phyloP scores from a whole-genome alignment of 2,888 invertebrate genomes.

The Hyles lineata region DNA sequence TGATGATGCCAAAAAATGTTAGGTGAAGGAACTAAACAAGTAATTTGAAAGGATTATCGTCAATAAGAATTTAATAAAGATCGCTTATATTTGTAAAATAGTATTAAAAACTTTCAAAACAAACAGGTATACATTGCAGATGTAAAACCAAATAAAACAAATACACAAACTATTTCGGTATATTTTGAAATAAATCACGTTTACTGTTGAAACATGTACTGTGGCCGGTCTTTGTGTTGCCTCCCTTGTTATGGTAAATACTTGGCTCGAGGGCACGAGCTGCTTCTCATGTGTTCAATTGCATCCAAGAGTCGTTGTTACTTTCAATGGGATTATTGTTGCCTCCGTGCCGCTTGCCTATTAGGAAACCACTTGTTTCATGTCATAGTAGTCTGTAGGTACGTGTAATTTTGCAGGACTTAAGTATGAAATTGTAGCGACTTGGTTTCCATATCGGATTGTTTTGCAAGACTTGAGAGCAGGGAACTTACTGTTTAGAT shows the following conservation, averaged over 20 bases:
- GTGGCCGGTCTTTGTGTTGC: slow-evolving; percentile 41
- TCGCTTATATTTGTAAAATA: background rate
- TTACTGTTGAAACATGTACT: slow-evolving; percentile 28
- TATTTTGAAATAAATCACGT: slow-evolving; percentile 25
- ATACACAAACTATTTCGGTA: slow-evolving; percentile 2
- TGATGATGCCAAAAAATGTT: too few species aligned
- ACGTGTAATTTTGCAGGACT: background rate
- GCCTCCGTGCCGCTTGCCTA: slow-evolving; percentile 34
- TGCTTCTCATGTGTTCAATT: slow-evolving; percentile 36
- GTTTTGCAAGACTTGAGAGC: background rate
- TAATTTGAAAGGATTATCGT: too few species aligned
- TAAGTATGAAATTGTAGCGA: background rate
- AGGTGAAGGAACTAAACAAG: too few species aligned
- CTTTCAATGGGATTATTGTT: slow-evolving; percentile 58
- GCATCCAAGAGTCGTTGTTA: slow-evolving; percentile 30
- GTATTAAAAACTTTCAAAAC: background rate
- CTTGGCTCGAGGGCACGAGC: slow-evolving; percentile 59
- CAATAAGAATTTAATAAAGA: too few species aligned
- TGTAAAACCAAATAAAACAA: background rate
- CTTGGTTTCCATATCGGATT: background rate
- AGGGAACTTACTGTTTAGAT: background rate
- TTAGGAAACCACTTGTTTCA: slow-evolving; percentile 22
- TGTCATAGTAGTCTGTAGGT: slow-evolving; percentile 6
- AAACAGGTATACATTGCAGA: too few species aligned
- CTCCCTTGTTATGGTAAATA: slow-evolving; percentile 78